Percentiles rank a stretch among this genome's conserved stretches.
Conservation (phyloP, 2,888 invertebrate species). For the Blera fallax region DNA sequence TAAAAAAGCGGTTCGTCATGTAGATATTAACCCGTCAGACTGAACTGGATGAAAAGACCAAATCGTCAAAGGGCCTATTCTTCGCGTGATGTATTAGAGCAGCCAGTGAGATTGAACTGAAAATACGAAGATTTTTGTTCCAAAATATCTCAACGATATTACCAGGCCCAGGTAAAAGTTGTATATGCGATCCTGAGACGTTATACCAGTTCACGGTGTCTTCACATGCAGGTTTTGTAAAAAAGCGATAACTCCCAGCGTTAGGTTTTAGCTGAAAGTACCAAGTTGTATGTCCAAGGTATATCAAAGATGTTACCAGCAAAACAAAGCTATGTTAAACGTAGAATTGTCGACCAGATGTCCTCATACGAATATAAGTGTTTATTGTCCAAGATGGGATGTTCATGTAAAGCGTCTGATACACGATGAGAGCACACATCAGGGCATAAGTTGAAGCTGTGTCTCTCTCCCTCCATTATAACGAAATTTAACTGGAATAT, state of each 20-base stretch:
- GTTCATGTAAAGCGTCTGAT: not conserved
- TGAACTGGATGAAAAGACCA: slow-evolving; percentile 11
- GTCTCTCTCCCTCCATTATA: not conserved
- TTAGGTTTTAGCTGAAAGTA: slow-evolving; percentile 22
- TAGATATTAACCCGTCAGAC: not conserved
- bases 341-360: not conserved
- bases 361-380: not conserved
- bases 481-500: slow-evolving; percentile 54
- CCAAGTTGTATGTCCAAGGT: slow-evolving; percentile 16
- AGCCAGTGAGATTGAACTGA: slow-evolving; percentile 39
- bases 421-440: not conserved
- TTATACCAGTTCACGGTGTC: not conserved
- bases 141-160: slow-evolving; percentile 44
- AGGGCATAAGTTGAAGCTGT: not conserved
- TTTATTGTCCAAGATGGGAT: not conserved
- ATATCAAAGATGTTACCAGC: slow-evolving; percentile 34
- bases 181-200: slow-evolving; percentile 9
- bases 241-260: not conserved
- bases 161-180: slow-evolving; percentile 15
- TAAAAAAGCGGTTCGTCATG: not conserved
- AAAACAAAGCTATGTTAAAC: not conserved
- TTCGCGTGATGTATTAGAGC: not conserved
- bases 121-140: slow-evolving; percentile 58
- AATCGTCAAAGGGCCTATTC: not conserved
- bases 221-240: not conserved